Conservation (phyloP, 2,797 vertebrate genomes). For the Ceryle rudis region DNA sequence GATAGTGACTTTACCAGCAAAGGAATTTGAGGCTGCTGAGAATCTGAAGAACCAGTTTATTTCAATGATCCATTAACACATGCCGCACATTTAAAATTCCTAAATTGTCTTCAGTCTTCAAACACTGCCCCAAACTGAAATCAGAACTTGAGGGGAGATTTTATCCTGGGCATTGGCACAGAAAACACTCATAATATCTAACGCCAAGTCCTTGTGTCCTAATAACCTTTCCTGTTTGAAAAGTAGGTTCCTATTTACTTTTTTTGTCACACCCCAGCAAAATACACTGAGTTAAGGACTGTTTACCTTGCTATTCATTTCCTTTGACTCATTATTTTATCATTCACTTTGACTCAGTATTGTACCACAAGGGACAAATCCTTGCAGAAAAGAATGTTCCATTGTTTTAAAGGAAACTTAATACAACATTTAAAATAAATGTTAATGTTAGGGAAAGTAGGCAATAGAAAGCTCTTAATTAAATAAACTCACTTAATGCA, state of each 20-base stretch:
- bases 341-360: neutral
- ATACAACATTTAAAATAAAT: neutral
- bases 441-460: neutral
- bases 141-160: slow-evolving; percentile 23
- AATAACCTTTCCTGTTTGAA: slow-evolving; percentile 35
- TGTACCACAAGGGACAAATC: neutral
- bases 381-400: neutral
- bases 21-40: slow-evolving; percentile 36
- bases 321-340: slow-evolving; percentile 20
- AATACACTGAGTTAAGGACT: slow-evolving; percentile 42
- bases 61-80: slow-evolving; percentile 49
- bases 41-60: slow-evolving; percentile 27
- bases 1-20: slow-evolving; percentile 54
- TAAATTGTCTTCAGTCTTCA: neutral
- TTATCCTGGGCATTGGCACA: neutral
- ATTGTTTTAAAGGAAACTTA: neutral
- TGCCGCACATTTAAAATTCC: slow-evolving; percentile 31
- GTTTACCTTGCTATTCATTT: neutral
- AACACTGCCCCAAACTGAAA: neutral
- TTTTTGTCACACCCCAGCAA: slow-evolving; percentile 31
- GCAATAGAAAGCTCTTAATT: neutral
- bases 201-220: slow-evolving; percentile 14
- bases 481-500: neutral
- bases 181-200: slow-evolving; percentile 41
- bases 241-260: slow-evolving; percentile 14